phyloP scores from a whole-genome alignment of 2,888 invertebrate species.

The Epistrophella euchroma region DNA sequence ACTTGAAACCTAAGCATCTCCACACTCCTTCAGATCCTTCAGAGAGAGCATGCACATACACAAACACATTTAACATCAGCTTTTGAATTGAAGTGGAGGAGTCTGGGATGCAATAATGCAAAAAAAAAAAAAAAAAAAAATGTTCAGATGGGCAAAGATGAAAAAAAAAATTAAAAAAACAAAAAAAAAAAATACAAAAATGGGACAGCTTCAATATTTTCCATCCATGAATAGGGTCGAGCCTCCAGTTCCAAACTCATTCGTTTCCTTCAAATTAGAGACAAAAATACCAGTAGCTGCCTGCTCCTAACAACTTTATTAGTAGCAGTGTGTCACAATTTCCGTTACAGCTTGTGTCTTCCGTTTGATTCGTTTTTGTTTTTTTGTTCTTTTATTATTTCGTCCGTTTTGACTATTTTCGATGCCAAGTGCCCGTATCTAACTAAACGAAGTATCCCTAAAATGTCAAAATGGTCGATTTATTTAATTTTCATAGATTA shows the following conservation, averaged over 20 bases:
- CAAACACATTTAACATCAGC: conserved; percentile 19
- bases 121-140: conserved; percentile 1
- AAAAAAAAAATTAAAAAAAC: conserved; percentile 1
- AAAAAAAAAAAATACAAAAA: not conserved
- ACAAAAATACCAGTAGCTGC: conserved; percentile 55
- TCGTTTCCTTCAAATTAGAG: conserved; percentile 34
- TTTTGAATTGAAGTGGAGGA: conserved; percentile 20
- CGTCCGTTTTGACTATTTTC: conserved; percentile 26
- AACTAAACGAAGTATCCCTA: conserved; percentile 66
- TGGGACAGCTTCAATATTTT: conserved; percentile 8
- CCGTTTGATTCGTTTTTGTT: conserved; percentile 20
- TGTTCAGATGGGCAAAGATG: conserved; percentile 13
- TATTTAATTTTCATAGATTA: conserved; percentile 81
- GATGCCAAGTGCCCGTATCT: conserved; percentile 64
- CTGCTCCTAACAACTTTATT: conserved; percentile 63
- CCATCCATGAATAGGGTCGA: not conserved
- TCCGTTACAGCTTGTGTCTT: conserved; percentile 57
- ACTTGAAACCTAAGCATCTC: conserved; percentile 49
- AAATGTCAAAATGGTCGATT: conserved; percentile 82
- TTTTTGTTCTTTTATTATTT: conserved; percentile 1
- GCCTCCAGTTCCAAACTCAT: conserved; percentile 4
- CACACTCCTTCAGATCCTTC: conserved; percentile 17
- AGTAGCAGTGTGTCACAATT: conserved; percentile 71
- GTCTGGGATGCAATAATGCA: conserved; percentile 33
- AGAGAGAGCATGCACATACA: conserved; percentile 13